These are phyloP conservation scores for Stegastes partitus DNA, from an alignment of 2,113 vertebrate genomes.

Conservation along the genomic window DNA sequence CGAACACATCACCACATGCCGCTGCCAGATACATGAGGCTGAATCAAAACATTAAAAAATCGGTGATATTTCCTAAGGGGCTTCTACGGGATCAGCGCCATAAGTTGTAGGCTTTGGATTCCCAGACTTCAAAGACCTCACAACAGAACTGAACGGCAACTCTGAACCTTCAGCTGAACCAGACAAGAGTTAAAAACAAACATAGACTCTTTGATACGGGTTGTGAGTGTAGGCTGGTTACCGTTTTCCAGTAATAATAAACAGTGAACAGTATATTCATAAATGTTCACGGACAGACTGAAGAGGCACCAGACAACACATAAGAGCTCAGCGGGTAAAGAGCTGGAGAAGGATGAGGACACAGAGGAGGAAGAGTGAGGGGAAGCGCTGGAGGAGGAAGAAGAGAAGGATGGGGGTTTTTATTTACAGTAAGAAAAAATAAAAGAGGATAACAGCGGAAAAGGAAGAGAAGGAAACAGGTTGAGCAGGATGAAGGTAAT, in stretches of 20 bases:
- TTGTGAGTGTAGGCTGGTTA: no score
- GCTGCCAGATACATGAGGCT: not conserved
- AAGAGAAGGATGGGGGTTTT: not conserved
- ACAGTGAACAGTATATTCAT: no score
- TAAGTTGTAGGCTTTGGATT: not conserved
- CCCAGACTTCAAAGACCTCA: not conserved
- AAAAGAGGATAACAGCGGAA: not conserved
- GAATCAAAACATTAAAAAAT: not conserved
- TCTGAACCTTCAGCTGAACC: not conserved
- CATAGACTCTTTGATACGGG: not conserved
- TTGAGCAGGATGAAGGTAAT: not conserved
- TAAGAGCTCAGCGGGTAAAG: constrained; percentile 1
- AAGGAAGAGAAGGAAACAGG: not conserved
- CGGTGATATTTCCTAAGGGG: not conserved
- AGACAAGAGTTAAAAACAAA: not conserved
- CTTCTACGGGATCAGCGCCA: no score
- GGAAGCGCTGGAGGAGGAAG: constrained; percentile 12
- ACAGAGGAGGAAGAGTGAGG: not conserved
- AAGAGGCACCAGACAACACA: not conserved
- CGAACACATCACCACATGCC: not conserved
- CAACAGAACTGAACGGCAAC: not conserved
- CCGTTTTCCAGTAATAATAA: no score
- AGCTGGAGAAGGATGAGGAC: constrained; percentile 15
- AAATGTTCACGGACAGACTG: not conserved
- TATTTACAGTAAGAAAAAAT: not conserved